Evolutionary conservation across 2,888 invertebrate species (phyloP).

Genomic region (Dioctria rufipes): DNA sequence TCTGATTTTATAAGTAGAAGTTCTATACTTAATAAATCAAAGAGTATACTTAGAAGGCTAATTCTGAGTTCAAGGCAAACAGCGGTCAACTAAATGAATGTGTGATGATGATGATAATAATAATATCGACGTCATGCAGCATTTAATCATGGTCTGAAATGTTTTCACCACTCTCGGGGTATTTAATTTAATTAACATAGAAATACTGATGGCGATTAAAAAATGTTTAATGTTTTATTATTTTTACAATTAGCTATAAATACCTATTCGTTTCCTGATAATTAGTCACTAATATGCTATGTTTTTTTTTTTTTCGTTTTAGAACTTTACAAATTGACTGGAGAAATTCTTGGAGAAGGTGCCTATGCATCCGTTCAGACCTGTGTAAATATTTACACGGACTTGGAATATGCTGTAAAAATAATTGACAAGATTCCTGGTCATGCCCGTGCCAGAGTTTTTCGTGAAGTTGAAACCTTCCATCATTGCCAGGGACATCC

Average conservation of each 20-base stretch:
- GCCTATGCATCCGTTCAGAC: slow-evolving; percentile 97
- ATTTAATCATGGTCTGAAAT: neutral
- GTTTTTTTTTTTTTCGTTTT: slow-evolving; percentile 63
- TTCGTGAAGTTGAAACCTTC: slow-evolving; percentile 99
- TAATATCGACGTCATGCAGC: neutral
- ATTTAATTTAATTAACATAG: slow-evolving; percentile 19
- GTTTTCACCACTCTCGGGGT: neutral
- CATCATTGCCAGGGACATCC: slow-evolving; percentile 98
- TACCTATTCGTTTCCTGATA: too few relatives aligned
- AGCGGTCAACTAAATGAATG: too few relatives aligned
- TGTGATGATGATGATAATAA: too few relatives aligned
- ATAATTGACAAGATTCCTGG: slow-evolving; percentile 96
- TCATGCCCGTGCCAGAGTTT: slow-evolving; percentile 92
- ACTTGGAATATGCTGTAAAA: slow-evolving; percentile 97
- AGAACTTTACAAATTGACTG: slow-evolving; percentile 96
- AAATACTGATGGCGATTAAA: slow-evolving; percentile 18
- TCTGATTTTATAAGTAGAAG: slow-evolving; percentile 7
- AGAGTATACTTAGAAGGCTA: slow-evolving; percentile 13
- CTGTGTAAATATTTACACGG: slow-evolving; percentile 91
- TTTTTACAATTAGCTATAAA: neutral
- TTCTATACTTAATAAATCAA: neutral
- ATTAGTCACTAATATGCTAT: neutral
- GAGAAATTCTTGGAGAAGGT: slow-evolving; percentile 96
- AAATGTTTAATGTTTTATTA: slow-evolving; percentile 14
- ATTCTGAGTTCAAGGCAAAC: slow-evolving; percentile 17